Conservation (phyloP, 64 coral and sea anemone species). For the Porites australiensis region DNA sequence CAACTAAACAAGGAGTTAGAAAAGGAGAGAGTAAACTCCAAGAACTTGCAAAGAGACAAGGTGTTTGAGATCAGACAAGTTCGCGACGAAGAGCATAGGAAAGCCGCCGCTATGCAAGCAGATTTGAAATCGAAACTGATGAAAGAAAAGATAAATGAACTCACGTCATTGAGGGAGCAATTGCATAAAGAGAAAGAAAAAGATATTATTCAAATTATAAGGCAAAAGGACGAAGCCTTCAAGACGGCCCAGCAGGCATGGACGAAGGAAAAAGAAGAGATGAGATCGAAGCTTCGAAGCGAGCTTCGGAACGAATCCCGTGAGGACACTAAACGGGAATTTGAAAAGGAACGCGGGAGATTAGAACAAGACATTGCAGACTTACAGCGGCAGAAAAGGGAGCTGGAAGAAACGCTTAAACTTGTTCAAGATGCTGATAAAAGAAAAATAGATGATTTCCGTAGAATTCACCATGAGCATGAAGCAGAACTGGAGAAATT, state of each 20-base stretch:
- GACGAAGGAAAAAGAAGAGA: constrained; percentile 92
- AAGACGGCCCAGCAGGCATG: constrained; percentile 85
- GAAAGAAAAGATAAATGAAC: constrained; percentile 88
- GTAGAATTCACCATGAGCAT: constrained; percentile 96
- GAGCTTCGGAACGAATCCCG: constrained; percentile 80
- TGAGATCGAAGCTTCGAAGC: constrained; percentile 71
- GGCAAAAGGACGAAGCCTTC: constrained; percentile 89
- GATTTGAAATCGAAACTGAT: constrained; percentile 90
- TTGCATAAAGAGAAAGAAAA: constrained; percentile 95
- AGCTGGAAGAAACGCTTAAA: constrained; percentile 85
- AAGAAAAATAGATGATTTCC: constrained; percentile 93
- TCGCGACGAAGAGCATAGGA: constrained; percentile 86
- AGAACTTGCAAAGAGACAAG: constrained; percentile 88
- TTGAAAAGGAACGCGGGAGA: constrained; percentile 77
- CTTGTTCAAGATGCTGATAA: constrained; percentile 94
- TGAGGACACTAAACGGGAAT: constrained; percentile 83
- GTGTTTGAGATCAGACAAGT: constrained; percentile 74
- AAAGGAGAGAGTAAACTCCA: constrained; percentile 70
- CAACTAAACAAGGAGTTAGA: constrained; percentile 91
- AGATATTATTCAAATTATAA: constrained; percentile 85
- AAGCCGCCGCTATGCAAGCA: constrained; percentile 61
- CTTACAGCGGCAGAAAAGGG: constrained; percentile 72
- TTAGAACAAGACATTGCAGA: constrained; percentile 88
- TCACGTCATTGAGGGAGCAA: constrained; percentile 82
- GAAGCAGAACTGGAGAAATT: constrained; percentile 94